phyloP scores from a whole-genome alignment of 1,140 invertebrate genomes.

The Nylanderia fulva region DNA sequence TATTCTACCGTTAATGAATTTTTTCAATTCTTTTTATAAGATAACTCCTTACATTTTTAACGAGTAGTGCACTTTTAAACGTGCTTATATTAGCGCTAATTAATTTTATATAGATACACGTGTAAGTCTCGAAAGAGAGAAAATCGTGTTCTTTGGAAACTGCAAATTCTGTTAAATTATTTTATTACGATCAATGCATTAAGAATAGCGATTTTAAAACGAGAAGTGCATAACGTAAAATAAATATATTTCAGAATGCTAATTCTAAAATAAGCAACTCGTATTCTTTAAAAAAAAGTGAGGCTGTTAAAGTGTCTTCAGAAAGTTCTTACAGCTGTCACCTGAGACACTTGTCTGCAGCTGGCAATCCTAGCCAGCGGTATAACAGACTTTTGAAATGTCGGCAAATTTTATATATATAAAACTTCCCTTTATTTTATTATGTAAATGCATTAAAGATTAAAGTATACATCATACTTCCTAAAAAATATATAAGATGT shows the following conservation, averaged over 20 bases:
- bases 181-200: background rate
- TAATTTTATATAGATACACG: conserved; percentile 7
- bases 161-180: background rate
- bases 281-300: background rate
- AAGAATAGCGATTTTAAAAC: background rate
- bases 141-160: background rate
- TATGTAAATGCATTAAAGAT: background rate
- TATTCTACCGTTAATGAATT: background rate
- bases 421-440: too few relatives aligned
- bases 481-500: conserved; percentile 7
- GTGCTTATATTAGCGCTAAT: conserved; percentile 9
- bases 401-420: background rate
- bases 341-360: background rate
- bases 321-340: conserved; percentile 40
- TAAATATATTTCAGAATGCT: background rate
- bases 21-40: background rate
- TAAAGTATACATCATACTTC: background rate
- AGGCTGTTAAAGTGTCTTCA: conserved; percentile 37
- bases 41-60: background rate
- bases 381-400: background rate
- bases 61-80: conserved; percentile 17
- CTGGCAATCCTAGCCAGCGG: background rate
- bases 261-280: background rate
- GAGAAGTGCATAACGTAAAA: background rate
- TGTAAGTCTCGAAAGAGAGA: background rate